Base-by-base conservation (phyloP, 2,797 vertebrate species). In the Chloroceryle inda region DNA sequence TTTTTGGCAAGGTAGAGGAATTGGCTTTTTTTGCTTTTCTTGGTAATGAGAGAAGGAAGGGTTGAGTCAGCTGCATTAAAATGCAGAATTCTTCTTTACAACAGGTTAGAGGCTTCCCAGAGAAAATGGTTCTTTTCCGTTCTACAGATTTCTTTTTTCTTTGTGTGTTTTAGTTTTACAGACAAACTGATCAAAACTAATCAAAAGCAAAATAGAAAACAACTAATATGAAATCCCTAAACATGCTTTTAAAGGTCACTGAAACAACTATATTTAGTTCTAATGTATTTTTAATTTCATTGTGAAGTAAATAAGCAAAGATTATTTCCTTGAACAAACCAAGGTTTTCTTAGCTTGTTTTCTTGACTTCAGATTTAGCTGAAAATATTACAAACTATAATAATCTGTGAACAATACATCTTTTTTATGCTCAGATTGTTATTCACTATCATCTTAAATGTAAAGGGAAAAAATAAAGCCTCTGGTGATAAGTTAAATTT, bases 131-230 rank as follows among this genome's bases (percentile, higher is more conserved):
- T 63, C 29, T 63, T 63, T 89, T 71, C 58, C 5, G 0, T 61
- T 85, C 58, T 55, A 33, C 55, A 23, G 68, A 16, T 45, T 49
- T 67, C 23, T 15, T 52, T 59, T 50, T 76, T 62, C 64, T 83
- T 85, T 73, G 37, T 44, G n/a, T 92, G 69, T 71, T 95, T 86
- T 75, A 72, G 76, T 84, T 94, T 84, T 85, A 49, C 47, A 69
- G 89, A 88, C 53, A 89, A 89, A 56, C 63, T 40, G 42, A 76
- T 68, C 40, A 68, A 85, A 91, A 26, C 55, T 83, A 80, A 88
- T 84, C 45, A 83, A 75, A 90, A 75, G 21, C 23, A 88, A 88
- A 90, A 50, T 11, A 90, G 55, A 83, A n/a, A 50, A 79, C 33
- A 79, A 71, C 14, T 53, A 55, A 11, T 83, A 52, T 27, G 52